phyloP scores from a whole-genome alignment of 1,140 invertebrate species.

The Neodiprion fabricii region DNA sequence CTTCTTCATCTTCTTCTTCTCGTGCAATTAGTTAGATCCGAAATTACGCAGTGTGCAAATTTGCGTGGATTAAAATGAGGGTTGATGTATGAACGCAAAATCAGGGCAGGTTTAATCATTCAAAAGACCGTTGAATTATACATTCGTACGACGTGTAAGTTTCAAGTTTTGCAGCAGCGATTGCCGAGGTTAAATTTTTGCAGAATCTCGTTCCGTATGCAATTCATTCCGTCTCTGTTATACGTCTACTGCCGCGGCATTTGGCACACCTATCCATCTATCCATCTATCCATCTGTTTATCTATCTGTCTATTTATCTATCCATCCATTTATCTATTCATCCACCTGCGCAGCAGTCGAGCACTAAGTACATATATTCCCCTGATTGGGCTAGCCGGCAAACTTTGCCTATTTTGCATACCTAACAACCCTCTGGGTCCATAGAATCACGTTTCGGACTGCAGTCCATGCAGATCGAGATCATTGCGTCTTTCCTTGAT shows the following conservation, averaged over 20 bases:
- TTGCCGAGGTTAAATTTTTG: not conserved
- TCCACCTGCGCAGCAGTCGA: too few relatives aligned
- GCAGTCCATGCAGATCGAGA: not conserved
- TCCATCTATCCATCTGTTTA: not conserved
- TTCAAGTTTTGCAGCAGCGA: not conserved
- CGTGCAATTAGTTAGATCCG: too few relatives aligned
- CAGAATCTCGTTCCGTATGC: not conserved
- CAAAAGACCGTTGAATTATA: not conserved
- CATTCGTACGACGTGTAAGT: not conserved
- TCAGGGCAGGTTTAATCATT: not conserved
- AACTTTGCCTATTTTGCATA: slow-evolving; percentile 44
- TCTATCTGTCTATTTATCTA: not conserved
- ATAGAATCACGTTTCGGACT: slow-evolving; percentile 22
- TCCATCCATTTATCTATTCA: not conserved
- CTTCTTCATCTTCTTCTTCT: too few relatives aligned
- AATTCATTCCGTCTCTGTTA: not conserved
- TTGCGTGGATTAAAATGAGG: too few relatives aligned
- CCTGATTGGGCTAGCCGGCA: slow-evolving; percentile 40
- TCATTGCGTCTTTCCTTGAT: too few relatives aligned
- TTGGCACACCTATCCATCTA: not conserved
- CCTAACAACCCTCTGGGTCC: slow-evolving; percentile 41
- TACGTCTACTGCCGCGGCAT: not conserved
- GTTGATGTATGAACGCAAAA: too few relatives aligned
- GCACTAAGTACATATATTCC: slow-evolving; percentile 19
- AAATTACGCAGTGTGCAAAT: too few relatives aligned